Evolutionary conservation across 2,113 vertebrate genomes (phyloP), one percentile per base, ranked within the genome.

Genomic region (Turnix velox): DNA sequence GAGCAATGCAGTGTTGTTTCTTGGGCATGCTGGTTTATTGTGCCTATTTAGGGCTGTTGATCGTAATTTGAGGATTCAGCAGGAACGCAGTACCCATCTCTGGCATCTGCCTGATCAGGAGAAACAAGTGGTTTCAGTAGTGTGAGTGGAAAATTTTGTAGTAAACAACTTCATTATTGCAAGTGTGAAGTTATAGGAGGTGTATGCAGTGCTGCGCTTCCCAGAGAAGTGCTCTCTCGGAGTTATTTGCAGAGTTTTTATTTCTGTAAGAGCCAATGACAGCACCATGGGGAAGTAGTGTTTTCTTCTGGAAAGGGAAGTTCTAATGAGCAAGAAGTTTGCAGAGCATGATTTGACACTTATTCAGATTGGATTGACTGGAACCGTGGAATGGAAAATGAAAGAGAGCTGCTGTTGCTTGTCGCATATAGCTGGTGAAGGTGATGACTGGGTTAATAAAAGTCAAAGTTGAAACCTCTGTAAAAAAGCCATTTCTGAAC

Each of bases 301-400:
- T 55, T 80, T 63, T 12, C 69, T 93, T n/a, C 49, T 67, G 51
- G 13, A 28, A 78, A 58, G 31, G 58, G 54, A 93, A 87, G 31
- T 67, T 90, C 23, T 83, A 69, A 61, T 35, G 46, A 89, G n/a
- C 12, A 58, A 72, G 40, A 39, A 79, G 51, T 58, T 92, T 39
- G 65, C 24, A 54, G 33, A 77, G 68, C n/a, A 48, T 39, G 12
- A 30, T 58, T 79, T 5, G 7, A 20, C n/a, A 1, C 19, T 61
- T 72, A 18, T 35, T 78, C 1, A 3, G 18, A 66, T 85, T 54
- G 35, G 17, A 31, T 42, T 83, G 39, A n/a, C 67, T 49, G 67
- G 30, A 87, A 49, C 30, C 61, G n/a, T 52, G 22, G 58, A 91
- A 58, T 66, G 90, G 90, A 95, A 97, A 94, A 87, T 1, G 49